Evolutionary conservation across 2,888 invertebrate genomes (phyloP).

Genomic region (Drosophila diplacantha): DNA sequence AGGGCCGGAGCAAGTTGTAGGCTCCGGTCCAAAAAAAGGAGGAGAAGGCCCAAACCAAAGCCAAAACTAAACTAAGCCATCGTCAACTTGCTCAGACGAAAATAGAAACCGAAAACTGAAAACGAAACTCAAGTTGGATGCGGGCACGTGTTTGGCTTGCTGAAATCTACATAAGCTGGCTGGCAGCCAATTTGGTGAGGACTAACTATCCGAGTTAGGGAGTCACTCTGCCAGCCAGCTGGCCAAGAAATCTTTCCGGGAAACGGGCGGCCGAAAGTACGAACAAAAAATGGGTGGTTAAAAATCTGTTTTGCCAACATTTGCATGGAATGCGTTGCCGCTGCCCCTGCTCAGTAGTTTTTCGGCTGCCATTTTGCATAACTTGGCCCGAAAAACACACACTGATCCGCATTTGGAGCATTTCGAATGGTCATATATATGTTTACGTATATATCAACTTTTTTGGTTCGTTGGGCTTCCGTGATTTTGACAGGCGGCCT

Average conservation of each 20-base stretch:
- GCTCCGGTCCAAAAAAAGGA: conserved; percentile 33
- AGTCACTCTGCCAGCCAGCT: conserved; percentile 43
- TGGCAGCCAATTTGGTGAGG: conserved; percentile 65
- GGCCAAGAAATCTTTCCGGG: conserved; percentile 60
- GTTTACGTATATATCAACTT: conserved; percentile 51
- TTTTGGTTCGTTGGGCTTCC: conserved; percentile 68
- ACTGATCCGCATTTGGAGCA: conserved; percentile 34
- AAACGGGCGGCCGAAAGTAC: conserved; percentile 30
- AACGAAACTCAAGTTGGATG: conserved; percentile 62
- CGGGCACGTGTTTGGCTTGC: conserved; percentile 69
- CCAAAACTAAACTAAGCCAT: conserved; percentile 30
- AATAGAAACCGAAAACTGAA: conserved; percentile 58
- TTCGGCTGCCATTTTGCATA: conserved; percentile 60
- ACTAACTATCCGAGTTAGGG: conserved; percentile 59
- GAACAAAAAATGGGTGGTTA: conserved; percentile 49
- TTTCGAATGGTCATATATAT: conserved; percentile 49
- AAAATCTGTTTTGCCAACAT: conserved; percentile 71
- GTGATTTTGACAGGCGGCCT: conserved; percentile 66
- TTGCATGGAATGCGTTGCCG: conserved; percentile 62
- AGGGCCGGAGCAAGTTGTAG: conserved; percentile 52
- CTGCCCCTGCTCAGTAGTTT: conserved; percentile 38
- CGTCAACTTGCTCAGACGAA: conserved; percentile 40
- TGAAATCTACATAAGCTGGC: conserved; percentile 70
- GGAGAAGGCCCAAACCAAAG: conserved; percentile 4
- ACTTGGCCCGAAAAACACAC: conserved; percentile 47